Evolutionary conservation across 1,140 invertebrate genomes (phyloP), one percentile per base, ranked within the genome.

Genomic region (Prorops nasuta): DNA sequence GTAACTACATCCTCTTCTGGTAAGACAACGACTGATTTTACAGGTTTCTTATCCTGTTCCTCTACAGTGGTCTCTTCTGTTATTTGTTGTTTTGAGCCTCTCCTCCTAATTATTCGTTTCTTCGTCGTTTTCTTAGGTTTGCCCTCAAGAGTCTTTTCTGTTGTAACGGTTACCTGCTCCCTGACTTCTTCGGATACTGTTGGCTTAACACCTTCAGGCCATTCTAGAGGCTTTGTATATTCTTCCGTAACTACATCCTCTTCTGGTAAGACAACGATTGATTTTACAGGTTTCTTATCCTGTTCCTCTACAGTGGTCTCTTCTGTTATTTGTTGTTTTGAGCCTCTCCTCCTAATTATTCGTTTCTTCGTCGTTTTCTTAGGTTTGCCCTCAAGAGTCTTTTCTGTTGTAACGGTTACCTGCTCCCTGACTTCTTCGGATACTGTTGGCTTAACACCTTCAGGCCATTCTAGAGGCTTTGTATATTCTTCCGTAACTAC

Each of bases 241-340:
- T 56, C 46, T 24, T 36, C 46, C 3, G 34, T 37, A 14, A 56
- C 28, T 17, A 63, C 41, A 32, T 56, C 59, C 40, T 65, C 34
- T 3, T 53, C 44, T 14, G 58, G 55, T 38, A 28, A 28, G 6
- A 7, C 24, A 41, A 54, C 24, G 44, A 52, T 16, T 7, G 24
- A 24, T 34, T 17, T 57, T 37, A 49, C 49, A 53, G 71, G 56
- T 43, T 59, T 36, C 46, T 63, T 57, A 1, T 55, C 63, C 41
- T 61, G 53, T 47, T 70, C 63, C 19, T 67, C 61, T 20, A 79
- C 59, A 17, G 78, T 78, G 9, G 72, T 69, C 31, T 76, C 76
- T 66, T 80, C 75, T 3, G 75, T 79, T 0, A 74, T 67, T 58
- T 79, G 71, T 58, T 62, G 65, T 18, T 60, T 58, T 1, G 55